phyloP scores from a whole-genome alignment of 2,113 vertebrate species.

The Typhlomys cinereus region DNA sequence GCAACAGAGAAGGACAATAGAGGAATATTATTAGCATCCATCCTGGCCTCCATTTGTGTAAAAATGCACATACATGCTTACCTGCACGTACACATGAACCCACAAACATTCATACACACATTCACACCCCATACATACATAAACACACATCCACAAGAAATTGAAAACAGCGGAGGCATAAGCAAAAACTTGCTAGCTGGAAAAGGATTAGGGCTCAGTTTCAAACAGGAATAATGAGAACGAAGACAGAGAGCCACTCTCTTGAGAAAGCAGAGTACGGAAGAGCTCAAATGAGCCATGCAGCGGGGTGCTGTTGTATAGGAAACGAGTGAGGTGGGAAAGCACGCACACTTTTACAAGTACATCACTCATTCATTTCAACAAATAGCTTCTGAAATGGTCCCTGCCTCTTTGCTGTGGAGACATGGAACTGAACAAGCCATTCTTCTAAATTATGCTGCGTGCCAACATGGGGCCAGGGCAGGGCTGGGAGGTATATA shows the following conservation, averaged over 20 bases:
- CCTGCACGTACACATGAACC: no score
- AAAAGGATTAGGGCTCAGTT: neutral
- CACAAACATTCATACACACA: no score
- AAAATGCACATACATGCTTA: no score
- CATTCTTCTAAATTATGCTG: neutral
- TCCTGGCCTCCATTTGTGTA: no score
- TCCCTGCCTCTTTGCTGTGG: neutral
- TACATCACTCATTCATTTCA: conserved; percentile 15
- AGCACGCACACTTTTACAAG: neutral
- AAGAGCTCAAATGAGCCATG: neutral
- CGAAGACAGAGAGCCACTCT: neutral
- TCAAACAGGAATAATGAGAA: neutral
- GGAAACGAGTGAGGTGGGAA: neutral
- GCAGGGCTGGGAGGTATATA: no score
- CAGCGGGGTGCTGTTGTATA: neutral
- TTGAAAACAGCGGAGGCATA: no score
- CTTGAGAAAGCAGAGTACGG: neutral
- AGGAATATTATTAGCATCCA: no score
- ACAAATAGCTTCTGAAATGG: neutral
- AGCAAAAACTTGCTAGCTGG: neutral
- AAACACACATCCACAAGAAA: no score
- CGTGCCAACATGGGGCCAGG: neutral
- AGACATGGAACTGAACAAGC: neutral
- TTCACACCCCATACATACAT: no score
- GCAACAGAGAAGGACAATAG: no score